Percentiles rank a stretch among this genome's conserved stretches.
These are phyloP conservation scores for Drosophila sucinea DNA, from an alignment of 1,140 invertebrate genomes.

Conservation along the genomic window DNA sequence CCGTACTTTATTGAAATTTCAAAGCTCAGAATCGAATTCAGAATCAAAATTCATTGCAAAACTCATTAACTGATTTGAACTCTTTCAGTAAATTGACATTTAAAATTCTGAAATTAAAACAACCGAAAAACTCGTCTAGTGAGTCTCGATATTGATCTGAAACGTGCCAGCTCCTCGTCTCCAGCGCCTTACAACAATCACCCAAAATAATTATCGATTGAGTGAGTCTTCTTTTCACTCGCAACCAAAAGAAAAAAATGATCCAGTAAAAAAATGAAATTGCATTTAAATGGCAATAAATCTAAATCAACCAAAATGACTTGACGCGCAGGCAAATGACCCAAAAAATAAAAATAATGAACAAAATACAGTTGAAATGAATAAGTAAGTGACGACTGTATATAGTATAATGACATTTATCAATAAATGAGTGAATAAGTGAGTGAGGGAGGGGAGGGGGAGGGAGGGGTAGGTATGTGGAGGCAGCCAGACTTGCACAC, in stretches of 20 bases:
- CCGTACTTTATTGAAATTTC: not conserved
- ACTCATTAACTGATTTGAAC: constrained; percentile 11
- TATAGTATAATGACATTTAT: constrained; percentile 48
- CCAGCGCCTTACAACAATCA: constrained; percentile 7
- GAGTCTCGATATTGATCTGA: constrained; percentile 5
- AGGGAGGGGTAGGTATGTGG: not conserved
- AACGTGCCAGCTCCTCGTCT: not conserved
- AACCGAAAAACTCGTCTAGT: constrained; percentile 5
- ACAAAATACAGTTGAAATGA: constrained; percentile 4
- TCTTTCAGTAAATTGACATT: constrained; percentile 10
- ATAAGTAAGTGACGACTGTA: not conserved
- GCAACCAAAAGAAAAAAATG: constrained; percentile 21
- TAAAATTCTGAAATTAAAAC: constrained; percentile 4
- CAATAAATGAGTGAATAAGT: constrained; percentile 35
- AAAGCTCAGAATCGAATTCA: not conserved
- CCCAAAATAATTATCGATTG: constrained; percentile 29
- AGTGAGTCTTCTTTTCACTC: constrained; percentile 21
- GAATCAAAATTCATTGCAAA: constrained; percentile 13
- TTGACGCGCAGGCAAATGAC: constrained; percentile 72
- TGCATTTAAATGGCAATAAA: constrained; percentile 74
- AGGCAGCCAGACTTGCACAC: not conserved
- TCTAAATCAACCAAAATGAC: constrained; percentile 37
- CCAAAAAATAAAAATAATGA: constrained; percentile 59
- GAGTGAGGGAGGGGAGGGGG: not conserved
- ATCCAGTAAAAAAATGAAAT: constrained; percentile 54